These are phyloP conservation scores for Bos javanicus DNA, from an alignment of 2,113 vertebrate genomes.

Conservation along the genomic window DNA sequence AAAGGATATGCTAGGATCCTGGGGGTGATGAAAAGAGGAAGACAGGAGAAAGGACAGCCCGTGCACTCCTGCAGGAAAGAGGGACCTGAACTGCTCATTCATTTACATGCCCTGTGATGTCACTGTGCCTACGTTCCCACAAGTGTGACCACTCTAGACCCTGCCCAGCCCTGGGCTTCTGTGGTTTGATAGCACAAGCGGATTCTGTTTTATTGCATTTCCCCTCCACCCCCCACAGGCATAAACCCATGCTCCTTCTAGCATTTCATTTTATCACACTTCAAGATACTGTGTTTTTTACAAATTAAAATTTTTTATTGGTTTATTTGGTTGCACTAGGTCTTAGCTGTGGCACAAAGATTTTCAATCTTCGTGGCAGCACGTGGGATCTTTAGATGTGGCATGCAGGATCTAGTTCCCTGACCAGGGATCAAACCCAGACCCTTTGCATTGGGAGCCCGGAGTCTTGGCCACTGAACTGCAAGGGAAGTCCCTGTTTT, in stretches of 20 bases:
- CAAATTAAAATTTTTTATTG: not conserved
- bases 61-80: not conserved
- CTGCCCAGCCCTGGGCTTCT: not conserved
- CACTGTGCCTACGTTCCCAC: not conserved
- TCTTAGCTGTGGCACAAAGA: not conserved
- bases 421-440: not conserved
- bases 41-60: not conserved
- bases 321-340: not conserved
- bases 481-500: not conserved
- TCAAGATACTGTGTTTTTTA: not conserved
- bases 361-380: not conserved
- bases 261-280: not conserved
- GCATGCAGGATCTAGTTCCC: not conserved
- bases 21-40: not conserved
- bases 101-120: not conserved
- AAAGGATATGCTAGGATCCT: not conserved
- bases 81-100: not conserved
- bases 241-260: not conserved
- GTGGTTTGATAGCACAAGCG: too few relatives aligned
- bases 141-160: not conserved
- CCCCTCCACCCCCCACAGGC: rapidly evolving
- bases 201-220: not conserved
- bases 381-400: not conserved
- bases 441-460: not conserved
- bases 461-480: not conserved